Conservation (phyloP, 2,797 vertebrate genomes). For the Margarornis squamiger region DNA sequence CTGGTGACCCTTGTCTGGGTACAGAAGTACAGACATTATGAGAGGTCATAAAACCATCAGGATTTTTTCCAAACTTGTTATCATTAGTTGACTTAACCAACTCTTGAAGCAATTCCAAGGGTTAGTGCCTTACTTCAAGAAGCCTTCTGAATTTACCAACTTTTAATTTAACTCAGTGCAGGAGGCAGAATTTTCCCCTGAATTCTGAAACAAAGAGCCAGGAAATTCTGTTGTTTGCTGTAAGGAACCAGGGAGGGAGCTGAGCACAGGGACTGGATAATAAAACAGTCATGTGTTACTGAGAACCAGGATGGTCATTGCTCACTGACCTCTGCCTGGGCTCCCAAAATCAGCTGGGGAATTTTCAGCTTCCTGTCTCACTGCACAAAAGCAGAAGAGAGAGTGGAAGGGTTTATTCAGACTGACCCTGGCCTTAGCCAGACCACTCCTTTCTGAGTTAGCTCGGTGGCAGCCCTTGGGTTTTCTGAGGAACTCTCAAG, state of each 20-base stretch:
- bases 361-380: conserved; percentile 5
- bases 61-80: conserved; percentile 30
- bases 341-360: not conserved
- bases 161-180: not conserved
- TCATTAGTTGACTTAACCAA: not conserved
- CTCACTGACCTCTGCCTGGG: not conserved
- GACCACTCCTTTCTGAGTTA: not conserved
- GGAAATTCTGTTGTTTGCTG: not conserved
- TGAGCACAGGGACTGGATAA: not conserved
- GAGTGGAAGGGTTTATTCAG: not conserved
- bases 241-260: not conserved
- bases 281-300: not conserved
- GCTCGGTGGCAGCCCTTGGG: not conserved
- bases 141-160: not conserved
- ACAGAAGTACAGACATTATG: conserved; percentile 19
- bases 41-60: conserved; percentile 48
- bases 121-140: not conserved
- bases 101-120: conserved; percentile 52
- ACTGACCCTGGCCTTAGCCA: not conserved
- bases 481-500: not conserved
- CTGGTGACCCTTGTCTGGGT: conserved; percentile 42
- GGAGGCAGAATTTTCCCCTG: not conserved
- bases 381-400: not conserved
- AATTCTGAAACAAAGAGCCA: not conserved
- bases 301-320: not conserved